A percentile compares a stretch with the other conserved stretches of the same genome.
Evolutionary conservation across 2,888 invertebrate species (phyloP).

Genomic region (Diaprepes abbreviatus): DNA sequence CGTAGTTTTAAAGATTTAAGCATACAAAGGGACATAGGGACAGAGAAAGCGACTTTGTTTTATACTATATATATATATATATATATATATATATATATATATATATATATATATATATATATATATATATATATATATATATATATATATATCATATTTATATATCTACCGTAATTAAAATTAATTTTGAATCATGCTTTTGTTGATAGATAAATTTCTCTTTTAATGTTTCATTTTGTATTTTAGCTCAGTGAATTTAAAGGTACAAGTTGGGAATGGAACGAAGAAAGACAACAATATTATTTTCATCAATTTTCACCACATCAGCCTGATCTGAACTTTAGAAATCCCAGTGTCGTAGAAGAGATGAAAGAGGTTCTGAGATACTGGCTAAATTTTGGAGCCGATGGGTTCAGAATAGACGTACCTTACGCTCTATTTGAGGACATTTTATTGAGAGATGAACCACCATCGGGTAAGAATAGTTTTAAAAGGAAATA

Average conservation of each 20-base stretch:
- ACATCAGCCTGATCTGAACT: conserved; percentile 88
- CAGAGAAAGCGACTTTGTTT: too few species aligned
- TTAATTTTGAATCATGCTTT: too few species aligned
- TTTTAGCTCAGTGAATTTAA: conserved; percentile 59
- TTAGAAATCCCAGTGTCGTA: conserved; percentile 76
- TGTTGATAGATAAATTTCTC: too few species aligned
- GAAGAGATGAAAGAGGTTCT: conserved; percentile 72
- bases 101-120: too few species aligned
- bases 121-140: too few species aligned
- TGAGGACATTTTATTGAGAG: conserved; percentile 63
- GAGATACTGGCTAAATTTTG: conserved; percentile 85
- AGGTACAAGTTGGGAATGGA: conserved; percentile 70
- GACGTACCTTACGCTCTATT: conserved; percentile 76
- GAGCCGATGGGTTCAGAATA: conserved; percentile 89
- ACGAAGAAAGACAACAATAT: conserved; percentile 75
- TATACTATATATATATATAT: too few species aligned
- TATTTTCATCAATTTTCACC: conserved; percentile 85
- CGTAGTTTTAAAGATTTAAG: too few species aligned
- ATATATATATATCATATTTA: too few species aligned
- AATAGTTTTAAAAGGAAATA: too few species aligned
- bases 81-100: too few species aligned
- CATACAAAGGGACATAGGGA: too few species aligned
- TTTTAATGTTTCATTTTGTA: not conserved
- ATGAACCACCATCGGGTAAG: conserved; percentile 63
- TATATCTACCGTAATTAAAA: too few species aligned